phyloP scores from a whole-genome alignment of 1,140 invertebrate genomes.

The Nylanderia fulva region DNA sequence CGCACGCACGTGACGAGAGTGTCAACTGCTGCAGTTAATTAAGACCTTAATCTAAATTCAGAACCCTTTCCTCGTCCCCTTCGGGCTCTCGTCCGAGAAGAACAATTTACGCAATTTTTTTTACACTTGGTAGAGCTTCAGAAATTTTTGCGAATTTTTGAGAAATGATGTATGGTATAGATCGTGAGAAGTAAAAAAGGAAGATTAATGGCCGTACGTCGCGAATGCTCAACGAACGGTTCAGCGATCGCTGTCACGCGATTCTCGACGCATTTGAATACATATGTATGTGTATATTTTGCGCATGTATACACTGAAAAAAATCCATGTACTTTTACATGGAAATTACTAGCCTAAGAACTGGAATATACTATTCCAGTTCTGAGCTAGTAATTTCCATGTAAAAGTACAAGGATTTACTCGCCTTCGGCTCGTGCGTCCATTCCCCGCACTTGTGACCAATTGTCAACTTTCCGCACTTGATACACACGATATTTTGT shows the following conservation, averaged over 20 bases:
- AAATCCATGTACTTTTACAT: no score
- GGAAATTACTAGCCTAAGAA: no score
- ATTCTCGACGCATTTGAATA: conserved; percentile 12
- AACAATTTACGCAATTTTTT: background rate
- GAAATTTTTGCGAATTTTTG: background rate
- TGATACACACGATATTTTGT: no score
- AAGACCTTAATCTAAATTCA: conserved; percentile 24
- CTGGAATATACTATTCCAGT: no score
- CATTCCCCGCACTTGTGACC: no score
- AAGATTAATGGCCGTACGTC: conserved; percentile 42
- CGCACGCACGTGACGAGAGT: conserved; percentile 35
- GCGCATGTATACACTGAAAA: no score
- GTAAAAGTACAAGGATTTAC: no score
- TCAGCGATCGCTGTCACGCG: conserved; percentile 49
- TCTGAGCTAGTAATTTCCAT: no score
- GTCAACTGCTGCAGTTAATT: conserved; percentile 2
- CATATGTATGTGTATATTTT: background rate
- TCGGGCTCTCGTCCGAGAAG: background rate
- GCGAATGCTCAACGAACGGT: conserved; percentile 42
- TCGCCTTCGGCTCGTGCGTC: no score
- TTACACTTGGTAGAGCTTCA: background rate
- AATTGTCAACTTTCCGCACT: no score
- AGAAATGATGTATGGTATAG: no score
- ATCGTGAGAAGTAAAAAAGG: no score
- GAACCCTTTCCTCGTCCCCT: conserved; percentile 18